A percentile compares a stretch with the other conserved stretches of the same genome.
Conservation (phyloP, 2,888 invertebrate species). For the Chelonus formosanus region DNA sequence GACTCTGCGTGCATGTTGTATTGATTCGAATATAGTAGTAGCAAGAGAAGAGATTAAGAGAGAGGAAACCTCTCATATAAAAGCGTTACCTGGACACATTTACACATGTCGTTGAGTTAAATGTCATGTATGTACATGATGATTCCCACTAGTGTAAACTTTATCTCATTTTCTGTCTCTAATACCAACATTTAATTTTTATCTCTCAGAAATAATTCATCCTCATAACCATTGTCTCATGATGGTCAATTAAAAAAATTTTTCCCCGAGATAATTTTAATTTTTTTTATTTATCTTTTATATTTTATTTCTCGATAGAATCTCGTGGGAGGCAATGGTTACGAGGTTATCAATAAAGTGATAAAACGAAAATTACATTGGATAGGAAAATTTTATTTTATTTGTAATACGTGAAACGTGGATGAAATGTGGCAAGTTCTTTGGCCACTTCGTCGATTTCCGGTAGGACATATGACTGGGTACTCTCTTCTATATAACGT, state of each 20-base stretch:
- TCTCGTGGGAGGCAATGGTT: background rate
- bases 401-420: slow-evolving; percentile 25
- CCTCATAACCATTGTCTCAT: no score
- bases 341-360: slow-evolving; percentile 10
- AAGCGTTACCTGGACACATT: background rate
- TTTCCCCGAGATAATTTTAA: no score
- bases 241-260: no score
- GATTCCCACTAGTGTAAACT: no score
- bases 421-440: background rate
- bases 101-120: no score
- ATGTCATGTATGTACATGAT: no score
- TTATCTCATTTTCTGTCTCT: no score
- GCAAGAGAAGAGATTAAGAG: slow-evolving; percentile 20
- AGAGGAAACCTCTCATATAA: slow-evolving; percentile 56
- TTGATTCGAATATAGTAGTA: slow-evolving; percentile 39
- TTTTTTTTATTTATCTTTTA: no score
- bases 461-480: slow-evolving; percentile 7
- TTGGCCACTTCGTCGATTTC: slow-evolving; percentile 12
- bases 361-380: slow-evolving; percentile 2
- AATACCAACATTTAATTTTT: no score
- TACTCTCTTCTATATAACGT: background rate
- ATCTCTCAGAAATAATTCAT: no score
- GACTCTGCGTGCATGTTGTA: slow-evolving; percentile 38
- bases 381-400: slow-evolving; percentile 10
- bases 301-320: no score